Base-by-base conservation (phyloP, 2,888 invertebrate species). In the Callyntrura guangdongensis region DNA sequence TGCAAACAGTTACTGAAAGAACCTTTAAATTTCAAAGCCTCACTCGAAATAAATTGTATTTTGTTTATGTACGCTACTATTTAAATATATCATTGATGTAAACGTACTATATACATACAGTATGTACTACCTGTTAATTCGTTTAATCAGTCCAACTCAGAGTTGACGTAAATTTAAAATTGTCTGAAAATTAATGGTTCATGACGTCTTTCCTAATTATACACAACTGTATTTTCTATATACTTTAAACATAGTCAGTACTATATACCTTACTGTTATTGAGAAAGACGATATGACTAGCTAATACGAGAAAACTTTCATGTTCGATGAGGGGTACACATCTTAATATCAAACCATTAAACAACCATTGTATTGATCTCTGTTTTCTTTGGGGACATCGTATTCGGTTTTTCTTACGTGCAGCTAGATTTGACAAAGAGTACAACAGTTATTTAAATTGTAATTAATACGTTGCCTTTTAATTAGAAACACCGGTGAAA, bases 401-500 rank as follows among this genome's bases (percentile, higher is more conserved):
- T 56, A 89, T 83, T 88, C 83, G 77, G 84, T 88, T 82, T 88
- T 64, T 82, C 83, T 89, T 84, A 84, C 77, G 14, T 77, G 79
- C 61, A 89, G 82, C 79, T 64, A 77, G 85, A 85, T 85, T 89
- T 74, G 84, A 81, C 56, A 79, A 67, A 89, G 67, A 85, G 89
- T 89, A 89, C 89, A 89, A 85, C 79, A 36, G 67, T 20, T 69
- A 85, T 89, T 84, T 89, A 85, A 85, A 85, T 61, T 82, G 22
- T 61, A 64, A 64, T 72, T 17, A 82, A 69, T 22, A 64, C 45
- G 27, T 27, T 86, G 27, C 56, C 45, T 64, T 64, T 59, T 61
- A 89, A 82, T 47, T 84, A 45, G 85, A 69, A 53, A 86, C 81
- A 86, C 90, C 90, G 90, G 90, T 90, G 90, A 86, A 86, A 82